Evolutionary conservation across 2,888 invertebrate species (phyloP).

Genomic region (Malthinus flaveolus): DNA sequence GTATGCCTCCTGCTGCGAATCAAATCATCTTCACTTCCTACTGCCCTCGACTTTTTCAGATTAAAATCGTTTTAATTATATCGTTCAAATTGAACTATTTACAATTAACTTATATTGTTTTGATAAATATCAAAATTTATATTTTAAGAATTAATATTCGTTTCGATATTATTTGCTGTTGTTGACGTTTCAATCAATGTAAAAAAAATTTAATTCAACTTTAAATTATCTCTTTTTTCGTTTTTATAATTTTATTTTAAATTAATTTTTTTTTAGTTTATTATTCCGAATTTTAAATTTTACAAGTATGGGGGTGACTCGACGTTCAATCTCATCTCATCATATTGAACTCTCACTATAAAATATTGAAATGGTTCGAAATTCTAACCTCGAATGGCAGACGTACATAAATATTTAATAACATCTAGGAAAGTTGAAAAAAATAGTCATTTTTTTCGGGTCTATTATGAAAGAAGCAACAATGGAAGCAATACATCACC

Average conservation of each 20-base stretch:
- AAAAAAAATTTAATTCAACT: not conserved
- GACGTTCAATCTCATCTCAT: no score
- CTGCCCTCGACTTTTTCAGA: slow-evolving; percentile 17
- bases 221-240: not conserved
- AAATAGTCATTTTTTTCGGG: not conserved
- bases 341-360: no score
- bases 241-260: slow-evolving; percentile 6
- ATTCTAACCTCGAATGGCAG: no score
- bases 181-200: not conserved
- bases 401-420: not conserved
- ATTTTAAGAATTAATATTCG: not conserved
- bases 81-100: not conserved
- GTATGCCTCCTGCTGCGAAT: slow-evolving; percentile 27
- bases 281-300: no score
- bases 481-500: not conserved
- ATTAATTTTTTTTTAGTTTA: not conserved
- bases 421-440: not conserved
- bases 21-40: slow-evolving; percentile 26
- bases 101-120: not conserved
- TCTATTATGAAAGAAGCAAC: not conserved
- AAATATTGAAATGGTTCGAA: no score
- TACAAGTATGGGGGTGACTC: no score
- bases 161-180: not conserved
- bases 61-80: slow-evolving; percentile 15
- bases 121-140: not conserved